These are phyloP conservation scores for Pseudochirops cupreus DNA, from an alignment of 2,797 vertebrate genomes.

Conservation along the genomic window DNA sequence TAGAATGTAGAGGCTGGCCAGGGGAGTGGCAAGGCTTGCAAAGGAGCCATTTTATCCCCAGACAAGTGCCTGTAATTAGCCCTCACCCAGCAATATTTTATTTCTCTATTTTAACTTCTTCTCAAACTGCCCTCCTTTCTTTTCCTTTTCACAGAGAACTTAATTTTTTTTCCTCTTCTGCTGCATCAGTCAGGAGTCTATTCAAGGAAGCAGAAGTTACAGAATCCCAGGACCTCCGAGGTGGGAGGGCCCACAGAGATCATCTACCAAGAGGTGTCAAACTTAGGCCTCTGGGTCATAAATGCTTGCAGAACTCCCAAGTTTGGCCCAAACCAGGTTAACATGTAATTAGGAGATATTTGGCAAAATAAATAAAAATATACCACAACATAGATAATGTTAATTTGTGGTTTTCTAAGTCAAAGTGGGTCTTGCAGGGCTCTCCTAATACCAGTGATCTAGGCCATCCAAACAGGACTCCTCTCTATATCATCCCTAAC, in stretches of 20 bases:
- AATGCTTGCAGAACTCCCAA: background rate
- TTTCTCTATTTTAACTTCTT: background rate
- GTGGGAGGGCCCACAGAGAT: background rate
- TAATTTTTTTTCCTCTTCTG: background rate
- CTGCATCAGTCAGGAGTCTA: background rate
- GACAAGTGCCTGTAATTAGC: background rate
- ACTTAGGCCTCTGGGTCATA: background rate
- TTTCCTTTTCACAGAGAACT: constrained; percentile 13
- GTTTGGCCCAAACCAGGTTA: background rate
- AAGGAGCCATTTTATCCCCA: background rate
- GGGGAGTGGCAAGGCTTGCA: background rate
- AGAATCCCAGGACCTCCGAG: background rate
- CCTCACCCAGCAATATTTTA: background rate
- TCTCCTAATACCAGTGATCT: background rate
- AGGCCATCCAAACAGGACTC: background rate
- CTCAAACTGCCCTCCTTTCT: background rate
- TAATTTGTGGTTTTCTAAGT: background rate
- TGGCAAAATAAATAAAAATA: background rate
- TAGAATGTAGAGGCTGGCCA: background rate
- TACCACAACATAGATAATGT: background rate
- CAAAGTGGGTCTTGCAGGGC: background rate
- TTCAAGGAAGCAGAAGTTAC: background rate
- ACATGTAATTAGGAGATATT: background rate
- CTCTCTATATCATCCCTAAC: background rate
- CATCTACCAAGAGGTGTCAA: background rate